Evolutionary conservation across 2,888 invertebrate genomes (phyloP), one percentile per base, ranked within the genome.

Genomic region (Thalpophila matura): DNA sequence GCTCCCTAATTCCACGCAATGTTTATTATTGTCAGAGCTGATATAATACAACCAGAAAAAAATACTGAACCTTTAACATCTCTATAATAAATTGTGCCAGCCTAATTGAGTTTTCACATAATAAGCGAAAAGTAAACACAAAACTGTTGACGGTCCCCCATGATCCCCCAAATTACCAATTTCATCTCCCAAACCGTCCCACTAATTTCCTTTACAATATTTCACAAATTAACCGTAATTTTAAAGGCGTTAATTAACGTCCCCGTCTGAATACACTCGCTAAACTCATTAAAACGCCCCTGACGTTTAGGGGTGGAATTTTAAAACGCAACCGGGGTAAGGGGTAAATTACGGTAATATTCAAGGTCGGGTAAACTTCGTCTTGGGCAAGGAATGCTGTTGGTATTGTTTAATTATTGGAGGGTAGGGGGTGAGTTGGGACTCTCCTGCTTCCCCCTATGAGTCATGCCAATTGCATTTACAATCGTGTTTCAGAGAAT

Each of bases 281-380:
- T 74, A 78, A 82, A 79, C 79, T 83, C 80, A 79, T 86, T 85
- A 84, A 87, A 86, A 79, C 77, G 76, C 69, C 77, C 72, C 74
- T 72, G 70, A 73, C 81, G 83, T 83, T 88, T 83, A 83, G 72
- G 71, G 79, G 70, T 50, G 84, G 82, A 85, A 87, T 88, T 88
- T 84, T 80, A 84, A 85, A 85, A 82, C 75, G 70, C 68, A 69
- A 68, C 63, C 62, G 79, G 65, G 55, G 76, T 74, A 62, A 53
- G 53, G 54, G 74, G 77, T 80, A 80, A 84, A 86, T 85, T 86
- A 85, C 77, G 62, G 80, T 76, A 67, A 80, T 80, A 70, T 83
- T 87, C 89, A 89, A 89, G 89, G 89, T 86, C 89, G 84, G 80
- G 56, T 74, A 77, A 83, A 81, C 78, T 80, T 68, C 31, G 77